These are phyloP conservation scores for Macrochelys suwanniensis DNA, from an alignment of 2,797 vertebrate species.

Conservation along the genomic window DNA sequence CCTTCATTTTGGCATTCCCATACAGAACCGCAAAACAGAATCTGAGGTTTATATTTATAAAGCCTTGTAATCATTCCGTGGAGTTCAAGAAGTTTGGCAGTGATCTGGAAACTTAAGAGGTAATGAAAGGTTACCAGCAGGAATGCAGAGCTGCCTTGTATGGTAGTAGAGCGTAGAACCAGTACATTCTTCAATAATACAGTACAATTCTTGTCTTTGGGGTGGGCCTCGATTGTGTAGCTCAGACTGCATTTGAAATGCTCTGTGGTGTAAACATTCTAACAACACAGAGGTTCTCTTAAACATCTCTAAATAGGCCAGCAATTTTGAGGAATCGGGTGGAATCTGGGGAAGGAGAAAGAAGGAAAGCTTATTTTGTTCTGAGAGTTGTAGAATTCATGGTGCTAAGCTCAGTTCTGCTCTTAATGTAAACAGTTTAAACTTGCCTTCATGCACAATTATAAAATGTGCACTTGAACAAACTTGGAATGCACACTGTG, in stretches of 20 bases:
- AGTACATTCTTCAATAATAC: slow-evolving; percentile 56
- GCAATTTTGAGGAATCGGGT: slow-evolving; percentile 54
- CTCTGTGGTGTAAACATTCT: slow-evolving; percentile 58
- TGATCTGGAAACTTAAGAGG: slow-evolving; percentile 78
- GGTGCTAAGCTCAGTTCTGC: slow-evolving; percentile 43
- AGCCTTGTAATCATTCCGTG: slow-evolving; percentile 80
- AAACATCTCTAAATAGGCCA: slow-evolving; percentile 66
- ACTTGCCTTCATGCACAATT: slow-evolving; percentile 52
- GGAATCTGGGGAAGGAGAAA: slow-evolving; percentile 30
- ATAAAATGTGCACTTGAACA: slow-evolving; percentile 43
- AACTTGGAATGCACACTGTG: slow-evolving; percentile 71
- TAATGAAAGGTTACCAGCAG: slow-evolving; percentile 84
- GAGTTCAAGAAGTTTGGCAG: slow-evolving; percentile 82
- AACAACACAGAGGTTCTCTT: slow-evolving; percentile 49
- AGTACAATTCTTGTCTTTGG: slow-evolving; percentile 51
- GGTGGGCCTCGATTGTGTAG: slow-evolving; percentile 19
- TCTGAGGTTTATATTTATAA: slow-evolving; percentile 77
- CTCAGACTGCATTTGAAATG: slow-evolving; percentile 34
- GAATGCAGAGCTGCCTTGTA: slow-evolving; percentile 88
- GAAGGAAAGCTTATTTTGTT: slow-evolving; percentile 20
- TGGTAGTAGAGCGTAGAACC: slow-evolving; percentile 80
- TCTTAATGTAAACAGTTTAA: slow-evolving; percentile 41
- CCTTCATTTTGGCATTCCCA: slow-evolving; percentile 57
- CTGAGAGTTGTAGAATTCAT: slow-evolving; percentile 15
- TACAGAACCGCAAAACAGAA: slow-evolving; percentile 62